phyloP scores from a whole-genome alignment of 2,888 invertebrate species.

The Acanthococcus lagerstroemiae region DNA sequence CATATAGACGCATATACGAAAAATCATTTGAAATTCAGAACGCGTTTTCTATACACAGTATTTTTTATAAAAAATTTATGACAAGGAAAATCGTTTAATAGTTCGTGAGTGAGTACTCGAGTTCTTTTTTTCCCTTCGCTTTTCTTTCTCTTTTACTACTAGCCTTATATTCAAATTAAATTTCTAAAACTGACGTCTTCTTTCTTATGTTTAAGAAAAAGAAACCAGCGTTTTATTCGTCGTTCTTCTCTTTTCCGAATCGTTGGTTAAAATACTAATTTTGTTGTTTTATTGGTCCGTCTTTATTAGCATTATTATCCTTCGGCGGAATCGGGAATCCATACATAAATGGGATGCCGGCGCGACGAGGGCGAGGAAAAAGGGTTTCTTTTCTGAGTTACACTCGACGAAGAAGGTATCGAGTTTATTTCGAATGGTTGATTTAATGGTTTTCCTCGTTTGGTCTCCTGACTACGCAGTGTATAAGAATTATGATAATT shows the following conservation, averaged over 20 bases:
- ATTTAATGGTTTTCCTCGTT: neutral
- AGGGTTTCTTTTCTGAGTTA: neutral
- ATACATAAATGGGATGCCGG: neutral
- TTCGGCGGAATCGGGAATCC: neutral
- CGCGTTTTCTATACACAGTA: neutral
- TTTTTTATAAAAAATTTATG: conserved; percentile 24
- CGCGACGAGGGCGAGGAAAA: neutral
- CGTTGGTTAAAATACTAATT: conserved; percentile 22
- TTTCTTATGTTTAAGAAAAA: neutral
- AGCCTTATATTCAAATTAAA: conserved; percentile 16
- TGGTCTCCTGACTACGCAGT: no score
- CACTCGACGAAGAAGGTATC: neutral
- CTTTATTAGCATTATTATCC: conserved; percentile 11
- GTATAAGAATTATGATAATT: neutral
- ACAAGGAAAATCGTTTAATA: conserved; percentile 25
- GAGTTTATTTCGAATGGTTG: neutral
- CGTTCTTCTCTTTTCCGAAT: conserved; percentile 1
- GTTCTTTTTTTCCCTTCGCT: neutral
- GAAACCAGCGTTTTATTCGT: neutral
- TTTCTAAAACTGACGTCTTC: conserved; percentile 20
- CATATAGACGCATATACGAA: no score
- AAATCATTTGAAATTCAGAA: no score
- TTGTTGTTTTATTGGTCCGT: conserved; percentile 5
- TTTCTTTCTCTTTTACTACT: neutral
- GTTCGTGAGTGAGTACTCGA: conserved; percentile 9